Evolutionary conservation across 1,140 invertebrate species (phyloP).

Genomic region (Philotrypesis tridentata): DNA sequence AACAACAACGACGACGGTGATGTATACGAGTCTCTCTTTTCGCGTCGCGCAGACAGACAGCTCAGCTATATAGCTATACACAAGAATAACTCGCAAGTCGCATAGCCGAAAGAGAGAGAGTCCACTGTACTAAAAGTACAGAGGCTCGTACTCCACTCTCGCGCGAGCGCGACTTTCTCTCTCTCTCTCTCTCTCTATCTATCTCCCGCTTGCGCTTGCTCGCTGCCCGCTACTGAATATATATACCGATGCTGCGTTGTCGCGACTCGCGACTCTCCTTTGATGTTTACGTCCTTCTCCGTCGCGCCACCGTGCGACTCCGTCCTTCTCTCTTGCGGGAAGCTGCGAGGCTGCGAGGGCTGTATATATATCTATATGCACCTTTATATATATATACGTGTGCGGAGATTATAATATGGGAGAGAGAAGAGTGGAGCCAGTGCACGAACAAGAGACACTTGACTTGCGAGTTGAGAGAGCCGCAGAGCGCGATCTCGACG

Average conservation of each 20-base stretch:
- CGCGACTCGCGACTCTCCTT: conserved; percentile 7
- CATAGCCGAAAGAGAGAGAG: not conserved
- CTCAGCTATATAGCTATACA: not conserved
- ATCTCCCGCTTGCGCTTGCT: too few species aligned
- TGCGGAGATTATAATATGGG: too few species aligned
- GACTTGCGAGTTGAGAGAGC: not conserved
- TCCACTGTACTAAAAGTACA: not conserved
- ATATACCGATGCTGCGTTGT: too few species aligned
- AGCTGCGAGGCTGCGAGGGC: not conserved
- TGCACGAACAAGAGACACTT: not conserved
- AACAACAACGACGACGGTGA: not conserved
- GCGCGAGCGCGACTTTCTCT: not conserved
- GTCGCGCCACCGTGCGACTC: not conserved
- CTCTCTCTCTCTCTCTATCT: conserved; percentile 4
- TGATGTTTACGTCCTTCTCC: conserved; percentile 17
- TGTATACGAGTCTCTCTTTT: not conserved
- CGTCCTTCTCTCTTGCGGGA: not conserved
- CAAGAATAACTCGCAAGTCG: not conserved
- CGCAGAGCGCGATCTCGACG: not conserved
- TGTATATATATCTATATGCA: not conserved
- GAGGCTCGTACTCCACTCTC: not conserved
- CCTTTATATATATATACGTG: not conserved
- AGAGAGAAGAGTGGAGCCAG: not conserved
- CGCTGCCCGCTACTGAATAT: too few species aligned
- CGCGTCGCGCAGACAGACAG: not conserved